Base-by-base conservation (phyloP, 92 coral and sea anemone species). In the Metridium senile region DNA sequence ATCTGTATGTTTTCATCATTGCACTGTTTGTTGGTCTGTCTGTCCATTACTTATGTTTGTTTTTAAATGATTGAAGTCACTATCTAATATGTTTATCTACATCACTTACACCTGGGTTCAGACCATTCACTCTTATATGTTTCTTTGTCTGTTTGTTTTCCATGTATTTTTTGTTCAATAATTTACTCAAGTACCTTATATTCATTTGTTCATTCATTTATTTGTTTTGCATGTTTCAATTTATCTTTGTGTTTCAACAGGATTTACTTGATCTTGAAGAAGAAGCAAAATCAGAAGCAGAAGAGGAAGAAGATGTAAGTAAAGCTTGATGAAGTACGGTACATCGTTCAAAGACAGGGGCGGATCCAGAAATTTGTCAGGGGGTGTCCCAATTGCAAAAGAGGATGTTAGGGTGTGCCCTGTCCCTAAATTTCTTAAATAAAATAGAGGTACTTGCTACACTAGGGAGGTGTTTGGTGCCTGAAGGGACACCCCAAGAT, bases 231-330 rank as follows among this genome's bases (percentile, higher is more conserved):
- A 43, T 54, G 1, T 17, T 33, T 54, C 20, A 74, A n/a, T 31
- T 76, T 18, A 64, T 66, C 13, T 21, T 43, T 25, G 13, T 53
- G 13, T 83, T 21, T 25, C 85, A 68, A 21, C 45, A 91, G 93
- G 99, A 96, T 70, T 88, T 96, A 62, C 58, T 96, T 65, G 99
- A 96, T 82, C 64, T 96, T 52, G 99, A 96, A 51, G 99, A 96
- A 68, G 99, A 96, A 86, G 86, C 90, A 33, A 96, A 92, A 63
- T 96, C 99, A 17, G 99, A 92, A 53, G 96, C 88, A 39, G 99
- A 96, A 33, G 93, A 91, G 78, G 97, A 92, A 64, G 93, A 89
- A 69, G 97, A 96, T 74, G 97, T 86, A 68, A 76, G 82, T 76
- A 4, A 39, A 13, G 13, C 6, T 39, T 4, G 13, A 4, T 39